Evolutionary conservation across 2,797 vertebrate genomes (phyloP).

Genomic region (Sciurus carolinensis): DNA sequence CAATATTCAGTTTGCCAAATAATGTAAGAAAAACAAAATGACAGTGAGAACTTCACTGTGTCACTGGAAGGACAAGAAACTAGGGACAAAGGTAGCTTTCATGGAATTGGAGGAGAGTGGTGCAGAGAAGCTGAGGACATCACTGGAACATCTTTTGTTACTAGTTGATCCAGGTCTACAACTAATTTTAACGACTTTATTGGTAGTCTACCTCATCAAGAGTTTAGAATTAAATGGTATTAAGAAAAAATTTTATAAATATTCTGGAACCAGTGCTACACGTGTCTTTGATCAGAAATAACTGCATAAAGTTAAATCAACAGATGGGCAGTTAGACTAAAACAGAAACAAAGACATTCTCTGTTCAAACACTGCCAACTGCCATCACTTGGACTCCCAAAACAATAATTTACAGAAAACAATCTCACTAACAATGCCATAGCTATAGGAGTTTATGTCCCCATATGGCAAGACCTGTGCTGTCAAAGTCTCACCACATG

Average conservation of each 20-base stretch:
- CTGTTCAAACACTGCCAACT: constrained; percentile 75
- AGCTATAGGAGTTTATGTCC: constrained; percentile 39
- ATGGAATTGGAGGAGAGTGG: fast-evolving
- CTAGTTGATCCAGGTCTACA: background rate
- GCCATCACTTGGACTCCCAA: constrained; percentile 34
- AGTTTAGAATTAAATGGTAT: constrained; percentile 34
- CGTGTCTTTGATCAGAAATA: constrained; percentile 77
- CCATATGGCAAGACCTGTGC: constrained; percentile 51
- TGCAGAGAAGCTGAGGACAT: background rate
- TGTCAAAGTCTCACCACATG: constrained; percentile 8
- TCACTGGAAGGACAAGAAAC: background rate
- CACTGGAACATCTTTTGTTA: background rate
- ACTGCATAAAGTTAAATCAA: constrained; percentile 73
- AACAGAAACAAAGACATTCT: constrained; percentile 72
- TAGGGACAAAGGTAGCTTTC: background rate
- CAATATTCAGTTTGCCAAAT: background rate
- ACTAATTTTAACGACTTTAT: constrained; percentile 15
- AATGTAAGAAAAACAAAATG: background rate
- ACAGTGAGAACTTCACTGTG: background rate
- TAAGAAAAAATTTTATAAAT: constrained; percentile 64
- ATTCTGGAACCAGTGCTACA: background rate
- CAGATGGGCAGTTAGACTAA: constrained; percentile 75
- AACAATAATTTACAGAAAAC: constrained; percentile 72
- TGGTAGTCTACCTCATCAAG: background rate
- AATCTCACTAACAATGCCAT: constrained; percentile 39